Evolutionary conservation across 2,888 invertebrate species (phyloP), one percentile per base, ranked within the genome.

Genomic region (Tachina grossa): DNA sequence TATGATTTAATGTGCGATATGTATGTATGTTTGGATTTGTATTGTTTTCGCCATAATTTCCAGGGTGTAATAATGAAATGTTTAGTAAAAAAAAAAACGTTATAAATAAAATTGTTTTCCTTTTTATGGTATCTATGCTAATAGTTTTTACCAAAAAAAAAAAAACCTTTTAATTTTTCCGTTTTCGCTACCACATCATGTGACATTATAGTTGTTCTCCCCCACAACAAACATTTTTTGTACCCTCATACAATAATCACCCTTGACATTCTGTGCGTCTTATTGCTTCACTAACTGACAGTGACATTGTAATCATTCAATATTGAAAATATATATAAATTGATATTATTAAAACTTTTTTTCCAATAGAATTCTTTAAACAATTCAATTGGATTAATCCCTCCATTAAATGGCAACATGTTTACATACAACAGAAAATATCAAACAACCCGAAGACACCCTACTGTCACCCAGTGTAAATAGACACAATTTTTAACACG

Each of bases 351-450:
- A 53, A 80, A 81, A 31, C 1, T 55, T 71, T 22, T 51, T 72
- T 65, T 65, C 19, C 71, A 47, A 49, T 13, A 31, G 53, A 41
- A n/a, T 75, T 53, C 45, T 51, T 63, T 47, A 51, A 66, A 45
- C 45, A 72, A 83, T 77, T 77, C 59, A 83, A 69, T 72, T 77
- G 77, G 71, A 77, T 72, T 66, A 83, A 83, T 63, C 77, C 59
- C 65, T 77, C 59, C 59, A 77, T 83, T 65, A 6, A 31, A 31
- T 83, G 77, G 83, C 83, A 83, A 66, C 65, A 55, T 82, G 55
- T 47, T 41, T 72, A 47, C 66, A 74, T 19, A 39, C 41, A 43
- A 61, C 61, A 10, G 14, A 43, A 55, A 22, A 55, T 55, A 11
- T 2, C 22, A 5, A 49, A 13, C 49, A n/a, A 55, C 14, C 63